phyloP scores from a whole-genome alignment of 1,140 invertebrate genomes.

The Ruditapes philippinarum region DNA sequence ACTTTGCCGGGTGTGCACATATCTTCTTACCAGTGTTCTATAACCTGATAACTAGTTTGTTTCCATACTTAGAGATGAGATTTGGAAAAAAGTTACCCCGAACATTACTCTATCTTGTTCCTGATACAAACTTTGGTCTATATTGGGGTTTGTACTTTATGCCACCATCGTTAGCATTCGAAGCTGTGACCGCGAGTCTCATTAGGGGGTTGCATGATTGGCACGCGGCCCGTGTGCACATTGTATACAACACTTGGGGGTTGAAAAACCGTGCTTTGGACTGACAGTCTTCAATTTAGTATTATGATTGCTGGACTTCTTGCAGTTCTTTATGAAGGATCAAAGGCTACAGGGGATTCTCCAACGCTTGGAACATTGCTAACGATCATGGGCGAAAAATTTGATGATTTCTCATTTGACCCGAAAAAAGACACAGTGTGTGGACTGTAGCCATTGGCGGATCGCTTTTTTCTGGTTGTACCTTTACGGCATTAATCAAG shows the following conservation, averaged over 20 bases:
- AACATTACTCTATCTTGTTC: constrained; percentile 68
- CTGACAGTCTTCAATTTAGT: constrained; percentile 94
- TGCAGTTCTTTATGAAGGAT: constrained; percentile 91
- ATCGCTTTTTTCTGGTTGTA: neutral
- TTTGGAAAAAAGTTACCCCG: constrained; percentile 75
- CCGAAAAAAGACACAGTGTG: constrained; percentile 71
- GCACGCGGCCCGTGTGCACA: neutral
- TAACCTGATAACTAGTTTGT: constrained; percentile 79
- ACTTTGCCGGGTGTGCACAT: constrained; percentile 76
- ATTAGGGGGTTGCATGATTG: constrained; percentile 16
- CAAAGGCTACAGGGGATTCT: constrained; percentile 91
- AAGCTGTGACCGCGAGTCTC: constrained; percentile 14
- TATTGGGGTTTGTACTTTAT: constrained; percentile 26
- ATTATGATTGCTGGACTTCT: constrained; percentile 94
- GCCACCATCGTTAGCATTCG: neutral
- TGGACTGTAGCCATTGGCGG: constrained; percentile 61
- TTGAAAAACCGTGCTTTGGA: constrained; percentile 96
- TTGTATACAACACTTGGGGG: constrained; percentile 89
- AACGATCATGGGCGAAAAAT: neutral
- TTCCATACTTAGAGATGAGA: constrained; percentile 92
- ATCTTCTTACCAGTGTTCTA: constrained; percentile 84
- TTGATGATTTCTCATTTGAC: constrained; percentile 76
- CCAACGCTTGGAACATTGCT: constrained; percentile 90
- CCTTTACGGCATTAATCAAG: neutral
- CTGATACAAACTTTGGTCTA: constrained; percentile 87